These are phyloP conservation scores for Eupeodes latifasciatus DNA, from an alignment of 2,888 invertebrate species.

Conservation along the genomic window DNA sequence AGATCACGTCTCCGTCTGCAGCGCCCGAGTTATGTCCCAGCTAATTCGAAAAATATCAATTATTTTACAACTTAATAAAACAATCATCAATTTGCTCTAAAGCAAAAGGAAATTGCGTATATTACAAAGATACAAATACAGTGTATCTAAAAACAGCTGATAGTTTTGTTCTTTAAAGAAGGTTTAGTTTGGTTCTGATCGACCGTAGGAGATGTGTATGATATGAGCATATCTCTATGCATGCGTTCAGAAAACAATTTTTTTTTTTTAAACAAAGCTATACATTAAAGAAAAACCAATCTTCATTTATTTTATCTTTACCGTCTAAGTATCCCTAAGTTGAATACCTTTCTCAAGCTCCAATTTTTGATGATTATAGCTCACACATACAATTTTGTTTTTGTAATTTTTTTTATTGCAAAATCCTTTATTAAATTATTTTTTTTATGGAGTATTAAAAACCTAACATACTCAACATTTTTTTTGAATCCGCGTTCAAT, in stretches of 20 bases:
- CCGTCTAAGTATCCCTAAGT: background rate
- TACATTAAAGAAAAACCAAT: background rate
- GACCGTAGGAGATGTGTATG: too few relatives aligned
- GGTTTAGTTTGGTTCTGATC: background rate
- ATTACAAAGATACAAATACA: conserved; percentile 4
- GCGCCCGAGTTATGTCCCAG: conserved; percentile 13
- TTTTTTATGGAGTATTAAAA: too few relatives aligned
- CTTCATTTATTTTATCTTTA: background rate
- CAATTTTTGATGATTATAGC: background rate
- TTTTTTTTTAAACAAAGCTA: background rate
- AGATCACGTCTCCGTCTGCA: background rate
- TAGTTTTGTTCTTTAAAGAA: background rate
- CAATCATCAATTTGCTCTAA: background rate
- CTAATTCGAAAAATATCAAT: background rate
- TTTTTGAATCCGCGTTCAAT: too few relatives aligned
- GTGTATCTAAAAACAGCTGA: background rate
- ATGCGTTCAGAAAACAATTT: too few relatives aligned
- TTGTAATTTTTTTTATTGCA: background rate
- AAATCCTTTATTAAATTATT: too few relatives aligned
- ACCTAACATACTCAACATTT: too few relatives aligned
- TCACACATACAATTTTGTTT: background rate
- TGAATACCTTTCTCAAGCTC: background rate
- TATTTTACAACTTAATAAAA: too few relatives aligned
- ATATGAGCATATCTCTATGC: too few relatives aligned
- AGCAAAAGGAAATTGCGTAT: background rate